A percentile compares a stretch with the other conserved stretches of the same genome.
Evolutionary conservation across 2,888 invertebrate species (phyloP).

Genomic region (Eurytoma californica): DNA sequence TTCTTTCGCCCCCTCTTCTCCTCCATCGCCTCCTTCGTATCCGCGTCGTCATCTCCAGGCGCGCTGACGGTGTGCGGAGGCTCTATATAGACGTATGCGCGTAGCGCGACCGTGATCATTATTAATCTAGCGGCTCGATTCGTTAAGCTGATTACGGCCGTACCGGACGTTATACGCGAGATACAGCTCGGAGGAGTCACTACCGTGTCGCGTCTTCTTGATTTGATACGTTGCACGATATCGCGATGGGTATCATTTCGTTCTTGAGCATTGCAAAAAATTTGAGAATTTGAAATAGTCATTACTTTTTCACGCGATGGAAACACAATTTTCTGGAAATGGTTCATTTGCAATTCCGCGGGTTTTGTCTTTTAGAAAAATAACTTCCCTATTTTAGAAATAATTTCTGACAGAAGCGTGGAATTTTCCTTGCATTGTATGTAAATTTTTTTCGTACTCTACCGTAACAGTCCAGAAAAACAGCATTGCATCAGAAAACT

Average conservation of each 20-base stretch:
- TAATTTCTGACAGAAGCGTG: not conserved
- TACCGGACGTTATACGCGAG: conserved; percentile 66
- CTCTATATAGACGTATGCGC: not conserved
- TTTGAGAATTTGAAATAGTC: not conserved
- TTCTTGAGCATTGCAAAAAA: not conserved
- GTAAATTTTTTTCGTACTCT: conserved; percentile 21
- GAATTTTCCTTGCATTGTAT: conserved; percentile 38
- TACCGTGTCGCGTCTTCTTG: conserved; percentile 12
- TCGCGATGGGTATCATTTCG: not conserved
- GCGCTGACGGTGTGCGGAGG: conserved; percentile 52
- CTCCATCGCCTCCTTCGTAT: conserved; percentile 39
- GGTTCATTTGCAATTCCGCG: not conserved
- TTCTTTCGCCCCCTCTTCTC: not conserved
- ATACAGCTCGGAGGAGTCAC: not conserved
- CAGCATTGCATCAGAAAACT: conserved; percentile 3
- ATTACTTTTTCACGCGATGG: not conserved
- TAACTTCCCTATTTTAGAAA: not conserved
- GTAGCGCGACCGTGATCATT: conserved; percentile 65
- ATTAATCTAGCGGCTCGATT: conserved; percentile 69
- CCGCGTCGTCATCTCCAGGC: conserved; percentile 45
- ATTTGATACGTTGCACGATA: conserved; percentile 10
- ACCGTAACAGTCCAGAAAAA: not conserved
- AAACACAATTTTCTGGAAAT: too few species aligned
- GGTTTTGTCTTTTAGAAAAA: not conserved
- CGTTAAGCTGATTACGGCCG: conserved; percentile 61